phyloP scores from a whole-genome alignment of 2,888 invertebrate genomes.

The Dicyrtomina minuta region DNA sequence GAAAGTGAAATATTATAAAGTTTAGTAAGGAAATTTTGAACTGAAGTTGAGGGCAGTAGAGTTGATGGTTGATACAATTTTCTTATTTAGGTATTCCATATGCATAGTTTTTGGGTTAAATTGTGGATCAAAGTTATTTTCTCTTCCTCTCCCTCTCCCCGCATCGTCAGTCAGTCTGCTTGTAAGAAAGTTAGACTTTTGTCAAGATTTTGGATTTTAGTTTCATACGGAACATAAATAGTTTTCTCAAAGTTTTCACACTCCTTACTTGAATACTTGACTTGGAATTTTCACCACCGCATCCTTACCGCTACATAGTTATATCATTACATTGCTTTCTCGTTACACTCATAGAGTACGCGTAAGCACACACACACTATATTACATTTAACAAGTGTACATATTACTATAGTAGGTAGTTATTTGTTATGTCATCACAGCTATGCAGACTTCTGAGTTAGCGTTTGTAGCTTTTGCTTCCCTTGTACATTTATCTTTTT shows the following conservation, averaged over 20 bases:
- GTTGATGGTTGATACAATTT: conserved; percentile 1
- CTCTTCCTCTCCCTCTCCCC: neutral
- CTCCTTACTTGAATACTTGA: too few relatives aligned
- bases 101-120: conserved; percentile 5
- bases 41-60: neutral
- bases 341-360: too few relatives aligned
- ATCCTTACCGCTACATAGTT: too few relatives aligned
- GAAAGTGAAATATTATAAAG: too few relatives aligned
- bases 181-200: conserved; percentile 1
- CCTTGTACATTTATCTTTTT: conserved; percentile 16
- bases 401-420: too few relatives aligned
- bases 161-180: neutral
- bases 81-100: conserved; percentile 21
- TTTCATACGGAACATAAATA: conserved; percentile 15
- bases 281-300: too few relatives aligned
- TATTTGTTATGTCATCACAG: too few relatives aligned
- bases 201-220: conserved; percentile 20
- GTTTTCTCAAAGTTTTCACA: conserved; percentile 2
- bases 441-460: too few relatives aligned
- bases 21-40: neutral
- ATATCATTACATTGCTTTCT: too few relatives aligned
- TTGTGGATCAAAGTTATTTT: neutral
- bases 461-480: neutral
- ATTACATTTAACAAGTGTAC: too few relatives aligned
- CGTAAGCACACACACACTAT: too few relatives aligned